Evolutionary conservation across 2,888 invertebrate species (phyloP), one percentile per base, ranked within the genome.

Genomic region (Acrobeloides nanus): DNA sequence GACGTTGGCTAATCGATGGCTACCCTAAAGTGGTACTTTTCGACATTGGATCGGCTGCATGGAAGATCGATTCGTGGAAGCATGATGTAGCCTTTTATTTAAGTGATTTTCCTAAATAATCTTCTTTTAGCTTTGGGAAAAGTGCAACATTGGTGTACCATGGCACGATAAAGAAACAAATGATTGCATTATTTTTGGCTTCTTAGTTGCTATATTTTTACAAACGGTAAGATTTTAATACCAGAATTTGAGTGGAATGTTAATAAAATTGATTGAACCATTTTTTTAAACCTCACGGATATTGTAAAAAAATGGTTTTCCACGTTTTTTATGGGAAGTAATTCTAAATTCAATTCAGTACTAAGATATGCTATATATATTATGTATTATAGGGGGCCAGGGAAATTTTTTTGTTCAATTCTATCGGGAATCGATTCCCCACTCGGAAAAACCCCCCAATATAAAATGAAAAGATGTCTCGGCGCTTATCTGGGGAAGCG

Each of bases 1-100:
- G 97, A n/a, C 84, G 92, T 2, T 97, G 97, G 97, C 77, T 99
- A 39, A 97, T 99, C 2, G 97, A 99, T 73, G 97, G 97, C n/a
- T 95, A 92, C 79, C 97, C 97, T 0, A 90, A 90, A 76, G 85
- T 99, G 33, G 84, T 99, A 44, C 80, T 99, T 3, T 93, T 99
- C 79, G 97, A 99, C 76, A 87, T 99, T 73, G 88, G 89, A 17
- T 89, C 89, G 0, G 92, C 86, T 0, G 87, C 90, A 0, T 89
- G 89, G 87, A 90, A 90, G 75, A 76, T 99, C 70, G 89, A 93
- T 75, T 84, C 86, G 49, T 97, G 85, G 79, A 95, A 93, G 73
- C 84, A 86, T 55, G 89, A 59, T 31, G 53, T 60, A 25, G 29
- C 18, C 18, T 4, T 46, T 46, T 35, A 4, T 21, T 3, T 31